Percentiles rank a stretch among this genome's conserved stretches.
These are phyloP conservation scores for Dolomedes plantarius DNA, from an alignment of 2,888 invertebrate genomes.

Conservation along the genomic window DNA sequence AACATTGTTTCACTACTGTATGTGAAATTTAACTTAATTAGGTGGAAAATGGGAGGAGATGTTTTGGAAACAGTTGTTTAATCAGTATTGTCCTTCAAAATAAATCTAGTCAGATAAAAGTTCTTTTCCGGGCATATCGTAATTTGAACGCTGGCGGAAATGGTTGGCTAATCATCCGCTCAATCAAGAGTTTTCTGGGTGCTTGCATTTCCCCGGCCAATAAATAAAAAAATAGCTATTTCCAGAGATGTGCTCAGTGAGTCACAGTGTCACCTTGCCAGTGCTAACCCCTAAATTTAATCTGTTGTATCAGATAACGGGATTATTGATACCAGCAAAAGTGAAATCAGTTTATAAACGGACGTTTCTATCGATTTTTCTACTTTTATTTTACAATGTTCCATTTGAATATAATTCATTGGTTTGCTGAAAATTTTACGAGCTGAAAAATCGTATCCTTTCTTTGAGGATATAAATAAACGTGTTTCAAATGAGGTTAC, in stretches of 20 bases:
- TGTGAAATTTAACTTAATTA: too few relatives aligned
- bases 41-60: too few relatives aligned
- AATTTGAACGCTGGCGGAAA: not conserved
- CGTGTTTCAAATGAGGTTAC: too few relatives aligned
- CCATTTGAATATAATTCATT: too few relatives aligned
- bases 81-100: too few relatives aligned
- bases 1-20: too few relatives aligned
- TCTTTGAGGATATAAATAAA: too few relatives aligned
- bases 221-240: not conserved
- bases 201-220: not conserved
- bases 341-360: not conserved
- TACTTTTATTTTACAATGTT: not conserved
- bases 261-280: not conserved
- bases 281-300: not conserved
- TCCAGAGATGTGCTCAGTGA: not conserved
- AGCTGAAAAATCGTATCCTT: too few relatives aligned
- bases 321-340: not conserved
- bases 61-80: too few relatives aligned
- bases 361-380: not conserved
- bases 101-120: too few relatives aligned
- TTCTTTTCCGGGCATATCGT: not conserved
- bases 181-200: not conserved
- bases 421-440: too few relatives aligned
- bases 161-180: slow-evolving; percentile 6
- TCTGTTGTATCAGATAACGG: not conserved